Conservation (phyloP, 1,140 invertebrate genomes). For the Agrypnia vestita region DNA sequence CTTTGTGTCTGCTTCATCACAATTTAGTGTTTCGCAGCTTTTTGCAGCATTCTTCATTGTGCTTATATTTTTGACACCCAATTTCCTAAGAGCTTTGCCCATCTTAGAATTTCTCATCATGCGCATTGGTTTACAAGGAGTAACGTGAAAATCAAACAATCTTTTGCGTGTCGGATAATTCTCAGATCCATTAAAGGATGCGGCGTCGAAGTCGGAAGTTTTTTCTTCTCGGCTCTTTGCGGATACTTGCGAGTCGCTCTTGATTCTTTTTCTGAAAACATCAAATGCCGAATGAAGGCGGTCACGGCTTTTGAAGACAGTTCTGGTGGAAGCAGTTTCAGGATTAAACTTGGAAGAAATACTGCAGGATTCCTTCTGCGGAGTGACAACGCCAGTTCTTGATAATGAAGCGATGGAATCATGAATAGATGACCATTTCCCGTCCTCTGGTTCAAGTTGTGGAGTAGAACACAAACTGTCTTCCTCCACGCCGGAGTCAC, state of each 20-base stretch:
- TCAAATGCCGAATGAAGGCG: constrained; percentile 50
- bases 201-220: constrained; percentile 27
- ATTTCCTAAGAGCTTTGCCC: constrained; percentile 50
- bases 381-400: background rate
- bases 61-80: constrained; percentile 32
- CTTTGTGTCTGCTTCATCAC: constrained; percentile 13
- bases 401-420: constrained; percentile 34
- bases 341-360: constrained; percentile 21
- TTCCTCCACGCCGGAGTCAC: constrained; percentile 56
- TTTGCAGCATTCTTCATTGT: constrained; percentile 35
- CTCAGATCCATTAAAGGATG: constrained; percentile 15
- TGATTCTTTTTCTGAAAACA: constrained; percentile 55
- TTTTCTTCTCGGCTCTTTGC: constrained; percentile 35
- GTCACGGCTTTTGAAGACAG: constrained; percentile 36
- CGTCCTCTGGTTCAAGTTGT: constrained; percentile 31
- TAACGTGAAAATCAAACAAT: constrained; percentile 47
- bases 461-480: constrained; percentile 54
- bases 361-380: background rate
- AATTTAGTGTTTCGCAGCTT: constrained; percentile 55
- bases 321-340: constrained; percentile 24
- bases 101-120: constrained; percentile 52
- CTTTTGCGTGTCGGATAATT: constrained; percentile 36
- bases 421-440: constrained; percentile 40
- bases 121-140: constrained; percentile 49
- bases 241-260: constrained; percentile 53